Evolutionary conservation across 2,797 vertebrate genomes (phyloP), one percentile per base, ranked within the genome.

Genomic region (Loriculus beryllinus): DNA sequence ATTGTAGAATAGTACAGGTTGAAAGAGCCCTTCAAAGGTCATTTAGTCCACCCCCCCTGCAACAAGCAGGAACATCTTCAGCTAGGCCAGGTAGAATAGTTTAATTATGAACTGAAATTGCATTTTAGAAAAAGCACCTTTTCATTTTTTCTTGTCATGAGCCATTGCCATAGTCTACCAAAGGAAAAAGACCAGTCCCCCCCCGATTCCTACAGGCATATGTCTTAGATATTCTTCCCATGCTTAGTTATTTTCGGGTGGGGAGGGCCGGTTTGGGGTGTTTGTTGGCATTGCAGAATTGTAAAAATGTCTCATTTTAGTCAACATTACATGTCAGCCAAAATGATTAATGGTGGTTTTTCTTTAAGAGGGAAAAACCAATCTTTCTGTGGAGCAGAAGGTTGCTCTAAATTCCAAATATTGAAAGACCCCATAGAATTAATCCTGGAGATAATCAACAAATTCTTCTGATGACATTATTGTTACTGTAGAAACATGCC

Each of bases 401-500:
- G 40, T 68, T 47, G 33, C 4, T 78, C 92, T 78, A 37, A 90
- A 83, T 81, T 82, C 42, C 47, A 86, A 37, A 54, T 72, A 60
- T 23, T 60, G 3, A 63, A 82, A 86, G 56, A 47, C 10, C 75
- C 67, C 35, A 70, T 52, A 88, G 37, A 92, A 92, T 74, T 82
- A 92, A 78, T 75, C 69, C 33, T 80, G 57, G 29, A 87, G 43
- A 80, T 64, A 93, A 90, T 82, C 15, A 52, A 40, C 7, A 74
- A 67, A 86, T 51, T 82, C 29, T 52, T 65, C 75, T 59, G 42
- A 83, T 84, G 84, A 56, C 14, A 51, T 77, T 84, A 63, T 35
- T 91, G 84, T 93, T 95, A 62, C 78, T 81, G 75, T 69, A 94
- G 84, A 94, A 95, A 94, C 91, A 57, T 75, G 35, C 33, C 54